Evolutionary conservation across 2,797 vertebrate species (phyloP).

Genomic region (Chaunax sp.): DNA sequence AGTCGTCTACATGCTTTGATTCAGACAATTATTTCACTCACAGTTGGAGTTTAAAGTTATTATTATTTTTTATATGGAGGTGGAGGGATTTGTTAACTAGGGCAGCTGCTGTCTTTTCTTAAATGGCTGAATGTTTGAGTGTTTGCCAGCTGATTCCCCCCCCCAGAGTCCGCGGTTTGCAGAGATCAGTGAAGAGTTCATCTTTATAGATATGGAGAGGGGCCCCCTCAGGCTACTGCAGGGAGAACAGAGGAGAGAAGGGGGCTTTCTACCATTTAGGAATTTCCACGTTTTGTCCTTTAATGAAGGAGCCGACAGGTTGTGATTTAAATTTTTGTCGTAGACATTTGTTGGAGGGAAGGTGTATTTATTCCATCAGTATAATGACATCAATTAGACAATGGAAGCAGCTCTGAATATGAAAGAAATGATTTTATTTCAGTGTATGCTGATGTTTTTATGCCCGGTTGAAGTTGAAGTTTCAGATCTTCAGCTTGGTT

Average conservation of each 20-base stretch:
- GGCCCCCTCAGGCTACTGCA: conserved; percentile 55
- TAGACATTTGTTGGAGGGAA: conserved; percentile 17
- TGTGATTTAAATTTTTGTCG: conserved; percentile 43
- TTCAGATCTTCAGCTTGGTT: too few relatives aligned
- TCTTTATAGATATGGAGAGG: conserved; percentile 66
- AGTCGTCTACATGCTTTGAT: neutral
- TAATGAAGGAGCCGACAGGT: conserved; percentile 36
- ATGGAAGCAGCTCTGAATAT: neutral
- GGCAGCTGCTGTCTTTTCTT: conserved; percentile 56
- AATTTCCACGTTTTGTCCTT: conserved; percentile 65
- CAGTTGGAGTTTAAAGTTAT: conserved; percentile 22
- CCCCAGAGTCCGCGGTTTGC: conserved; percentile 50
- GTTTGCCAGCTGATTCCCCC: conserved; percentile 77
- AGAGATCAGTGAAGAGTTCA: conserved; percentile 63
- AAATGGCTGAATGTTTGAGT: conserved; percentile 63
- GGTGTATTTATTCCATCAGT: conserved; percentile 33
- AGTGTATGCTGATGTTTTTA: too few relatives aligned
- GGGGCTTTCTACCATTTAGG: conserved; percentile 61
- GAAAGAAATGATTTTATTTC: too few relatives aligned
- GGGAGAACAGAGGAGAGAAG: conserved; percentile 18
- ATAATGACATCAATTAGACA: conserved; percentile 27
- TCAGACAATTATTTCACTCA: conserved; percentile 12
- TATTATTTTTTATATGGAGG: conserved; percentile 6
- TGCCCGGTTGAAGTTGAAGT: too few relatives aligned
- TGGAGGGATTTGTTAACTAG: conserved; percentile 34